Percentiles rank a stretch among this genome's conserved stretches.
phyloP scores from a whole-genome alignment of 37 sponge, comb jelly and placozoan species.

The Petrosia ficiformis region DNA sequence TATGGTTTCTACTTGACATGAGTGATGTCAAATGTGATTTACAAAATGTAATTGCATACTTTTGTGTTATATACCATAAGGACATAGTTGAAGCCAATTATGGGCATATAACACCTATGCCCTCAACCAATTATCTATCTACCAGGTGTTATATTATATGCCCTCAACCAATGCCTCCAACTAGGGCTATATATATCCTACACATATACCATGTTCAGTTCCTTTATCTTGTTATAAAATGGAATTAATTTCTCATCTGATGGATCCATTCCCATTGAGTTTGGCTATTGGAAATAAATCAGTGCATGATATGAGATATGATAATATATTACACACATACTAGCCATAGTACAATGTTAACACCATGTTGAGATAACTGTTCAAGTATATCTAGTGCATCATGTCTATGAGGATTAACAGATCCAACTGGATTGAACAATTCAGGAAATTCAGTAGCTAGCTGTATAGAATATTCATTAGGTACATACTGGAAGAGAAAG shows the following conservation, averaged over 20 bases:
- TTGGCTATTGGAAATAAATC: constrained; percentile 44
- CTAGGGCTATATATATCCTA: too few relatives aligned
- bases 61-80: too few relatives aligned
- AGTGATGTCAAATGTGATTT: too few relatives aligned
- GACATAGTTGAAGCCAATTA: too few relatives aligned
- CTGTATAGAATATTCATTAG: constrained; percentile 69
- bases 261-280: constrained; percentile 82
- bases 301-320: neutral
- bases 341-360: constrained; percentile 85
- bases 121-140: too few relatives aligned
- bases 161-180: too few relatives aligned
- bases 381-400: constrained; percentile 77
- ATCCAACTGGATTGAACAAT: constrained; percentile 68
- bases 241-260: constrained; percentile 52
- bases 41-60: too few relatives aligned
- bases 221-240: constrained; percentile 77
- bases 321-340: constrained; percentile 16
- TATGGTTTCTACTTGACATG: too few relatives aligned
- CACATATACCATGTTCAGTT: constrained; percentile 63
- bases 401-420: constrained; percentile 78
- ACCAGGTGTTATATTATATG: too few relatives aligned
- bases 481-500: constrained; percentile 56
- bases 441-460: constrained; percentile 65
- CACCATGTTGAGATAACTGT: constrained; percentile 57
- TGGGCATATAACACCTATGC: too few relatives aligned